Conservation (phyloP, 2,888 invertebrate genomes). For the Blomia tropicalis region DNA sequence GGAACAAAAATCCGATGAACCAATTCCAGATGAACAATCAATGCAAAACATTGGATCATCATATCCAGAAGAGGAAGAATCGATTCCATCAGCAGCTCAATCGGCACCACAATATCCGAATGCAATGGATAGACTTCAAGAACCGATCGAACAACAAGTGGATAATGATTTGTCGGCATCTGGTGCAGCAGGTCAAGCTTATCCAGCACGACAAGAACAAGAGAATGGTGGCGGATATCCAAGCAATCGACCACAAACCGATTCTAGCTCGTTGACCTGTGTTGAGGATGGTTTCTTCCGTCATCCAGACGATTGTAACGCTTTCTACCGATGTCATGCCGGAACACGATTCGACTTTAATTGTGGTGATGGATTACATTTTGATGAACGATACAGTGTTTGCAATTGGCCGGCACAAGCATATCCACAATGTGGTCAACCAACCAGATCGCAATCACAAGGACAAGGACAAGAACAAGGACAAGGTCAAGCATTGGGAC, state of each 20-base stretch:
- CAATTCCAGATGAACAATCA: not conserved
- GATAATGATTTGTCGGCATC: not conserved
- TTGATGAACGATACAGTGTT: constrained; percentile 29
- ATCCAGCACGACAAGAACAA: constrained; percentile 5
- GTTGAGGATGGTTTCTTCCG: constrained; percentile 30
- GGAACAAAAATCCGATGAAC: not conserved
- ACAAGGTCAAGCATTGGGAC: not conserved
- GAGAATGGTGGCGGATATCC: not conserved
- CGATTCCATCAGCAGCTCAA: not conserved
- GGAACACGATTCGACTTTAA: constrained; percentile 28
- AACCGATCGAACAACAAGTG: not conserved
- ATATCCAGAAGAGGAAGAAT: not conserved
- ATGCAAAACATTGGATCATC: not conserved
- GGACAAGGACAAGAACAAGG: not conserved
- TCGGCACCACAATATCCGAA: not conserved
- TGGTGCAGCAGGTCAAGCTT: not conserved
- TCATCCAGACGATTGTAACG: constrained; percentile 29
- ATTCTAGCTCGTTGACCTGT: constrained; percentile 18
- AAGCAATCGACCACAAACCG: constrained; percentile 22
- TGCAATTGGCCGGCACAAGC: constrained; percentile 30
- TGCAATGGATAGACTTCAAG: not conserved
- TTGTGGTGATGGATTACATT: constrained; percentile 29
- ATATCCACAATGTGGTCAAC: constrained; percentile 27
- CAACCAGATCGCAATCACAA: not conserved
- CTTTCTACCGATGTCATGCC: constrained; percentile 30